phyloP scores from a whole-genome alignment of 2,797 vertebrate genomes.

The Cryptoprocta ferox region DNA sequence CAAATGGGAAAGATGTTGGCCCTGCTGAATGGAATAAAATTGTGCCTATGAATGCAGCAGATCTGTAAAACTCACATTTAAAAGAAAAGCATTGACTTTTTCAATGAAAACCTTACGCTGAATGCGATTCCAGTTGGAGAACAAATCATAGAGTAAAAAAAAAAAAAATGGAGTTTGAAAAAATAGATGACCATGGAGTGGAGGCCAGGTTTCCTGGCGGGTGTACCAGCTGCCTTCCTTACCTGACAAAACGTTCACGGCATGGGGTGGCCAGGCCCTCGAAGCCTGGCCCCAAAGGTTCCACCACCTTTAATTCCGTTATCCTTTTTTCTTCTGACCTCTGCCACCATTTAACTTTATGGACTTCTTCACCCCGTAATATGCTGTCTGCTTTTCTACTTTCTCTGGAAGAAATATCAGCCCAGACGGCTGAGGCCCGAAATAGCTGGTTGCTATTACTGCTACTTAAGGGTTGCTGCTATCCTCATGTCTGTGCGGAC shows the following conservation, averaged over 20 bases:
- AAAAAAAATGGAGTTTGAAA: not conserved
- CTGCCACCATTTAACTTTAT: constrained; percentile 23
- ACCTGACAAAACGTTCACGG: not conserved
- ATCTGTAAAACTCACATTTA: constrained; percentile 33
- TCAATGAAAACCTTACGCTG: constrained; percentile 6
- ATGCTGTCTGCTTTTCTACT: not conserved
- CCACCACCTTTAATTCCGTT: not conserved
- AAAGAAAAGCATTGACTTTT: constrained; percentile 35
- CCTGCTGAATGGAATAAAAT: not conserved
- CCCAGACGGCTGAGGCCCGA: not conserved
- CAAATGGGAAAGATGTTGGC: constrained; percentile 22
- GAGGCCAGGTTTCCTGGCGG: not conserved
- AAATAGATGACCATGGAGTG: not conserved
- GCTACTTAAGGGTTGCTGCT: constrained; percentile 34
- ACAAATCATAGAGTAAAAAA: not conserved
- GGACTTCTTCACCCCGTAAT: not conserved
- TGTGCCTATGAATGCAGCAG: not conserved
- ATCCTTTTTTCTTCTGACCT: constrained; percentile 2
- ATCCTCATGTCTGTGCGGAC: not conserved
- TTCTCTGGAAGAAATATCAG: constrained; percentile 44
- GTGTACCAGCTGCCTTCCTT: not conserved
- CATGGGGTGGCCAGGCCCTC: not conserved
- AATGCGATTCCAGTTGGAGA: not conserved
- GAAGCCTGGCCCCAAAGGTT: not conserved
- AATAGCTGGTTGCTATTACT: not conserved